These are phyloP conservation scores for Drosophila simulans DNA, from an alignment of 1,140 invertebrate species.

Conservation along the genomic window DNA sequence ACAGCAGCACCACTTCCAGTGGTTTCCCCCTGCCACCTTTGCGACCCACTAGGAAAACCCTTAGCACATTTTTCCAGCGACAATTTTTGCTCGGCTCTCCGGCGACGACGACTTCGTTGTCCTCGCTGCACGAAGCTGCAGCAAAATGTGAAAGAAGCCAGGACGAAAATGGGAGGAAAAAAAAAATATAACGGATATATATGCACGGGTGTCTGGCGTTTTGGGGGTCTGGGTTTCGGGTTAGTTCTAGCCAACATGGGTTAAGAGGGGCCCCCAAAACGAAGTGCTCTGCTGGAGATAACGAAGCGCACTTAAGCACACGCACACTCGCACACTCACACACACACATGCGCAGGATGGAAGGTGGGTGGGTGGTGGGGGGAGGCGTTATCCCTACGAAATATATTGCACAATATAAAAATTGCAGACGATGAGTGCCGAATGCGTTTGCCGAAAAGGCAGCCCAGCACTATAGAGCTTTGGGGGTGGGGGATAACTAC, in stretches of 20 bases:
- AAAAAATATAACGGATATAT: slow-evolving; percentile 4
- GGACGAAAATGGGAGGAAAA: slow-evolving; percentile 10
- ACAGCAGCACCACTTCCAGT: slow-evolving; percentile 35
- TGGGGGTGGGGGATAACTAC: slow-evolving; percentile 6
- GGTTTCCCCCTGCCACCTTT: slow-evolving; percentile 1
- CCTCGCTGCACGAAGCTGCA: slow-evolving; percentile 71
- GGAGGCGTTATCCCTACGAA: slow-evolving; percentile 68
- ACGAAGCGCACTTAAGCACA: slow-evolving; percentile 80
- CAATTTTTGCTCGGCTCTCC: slow-evolving; percentile 76
- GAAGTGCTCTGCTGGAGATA: slow-evolving; percentile 80
- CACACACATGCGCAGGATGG: slow-evolving; percentile 17
- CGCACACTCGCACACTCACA: slow-evolving; percentile 47
- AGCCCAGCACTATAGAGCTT: slow-evolving; percentile 34
- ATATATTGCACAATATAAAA: slow-evolving; percentile 83
- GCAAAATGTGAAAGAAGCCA: slow-evolving; percentile 54
- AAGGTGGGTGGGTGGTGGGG: neutral
- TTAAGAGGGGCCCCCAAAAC: slow-evolving; percentile 66
- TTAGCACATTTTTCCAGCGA: slow-evolving; percentile 80
- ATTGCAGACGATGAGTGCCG: slow-evolving; percentile 78
- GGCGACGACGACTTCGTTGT: slow-evolving; percentile 7
- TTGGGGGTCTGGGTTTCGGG: slow-evolving; percentile 59
- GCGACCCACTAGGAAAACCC: slow-evolving; percentile 51
- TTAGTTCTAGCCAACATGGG: slow-evolving; percentile 55
- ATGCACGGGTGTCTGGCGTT: slow-evolving; percentile 65
- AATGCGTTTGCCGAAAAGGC: slow-evolving; percentile 75